Evolutionary conservation across 2,888 invertebrate genomes (phyloP).

Genomic region (Nowickia ferox): DNA sequence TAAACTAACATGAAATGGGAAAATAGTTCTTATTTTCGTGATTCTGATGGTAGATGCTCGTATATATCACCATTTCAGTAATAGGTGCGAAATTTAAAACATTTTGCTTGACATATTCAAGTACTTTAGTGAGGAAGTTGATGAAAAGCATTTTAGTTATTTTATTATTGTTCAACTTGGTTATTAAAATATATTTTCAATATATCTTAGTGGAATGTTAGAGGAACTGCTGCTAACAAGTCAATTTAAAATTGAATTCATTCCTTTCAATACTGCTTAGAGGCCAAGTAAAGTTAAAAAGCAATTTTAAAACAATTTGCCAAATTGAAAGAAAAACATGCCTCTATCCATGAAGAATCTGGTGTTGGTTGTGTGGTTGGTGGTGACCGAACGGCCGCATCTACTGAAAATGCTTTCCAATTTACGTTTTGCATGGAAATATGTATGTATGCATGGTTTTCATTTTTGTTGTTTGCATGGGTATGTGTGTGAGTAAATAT

Average conservation of each 20-base stretch:
- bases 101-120: no score
- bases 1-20: no score
- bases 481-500: slow-evolving; percentile 1
- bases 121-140: no score
- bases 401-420: slow-evolving; percentile 11
- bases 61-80: no score
- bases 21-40: no score
- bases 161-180: no score
- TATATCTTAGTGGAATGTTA: no score
- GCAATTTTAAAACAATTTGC: slow-evolving; percentile 71
- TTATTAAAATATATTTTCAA: no score
- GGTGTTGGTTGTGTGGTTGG: slow-evolving; percentile 21
- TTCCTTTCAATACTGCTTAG: slow-evolving; percentile 28
- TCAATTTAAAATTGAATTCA: not conserved
- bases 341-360: slow-evolving; percentile 48
- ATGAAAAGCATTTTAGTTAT: no score
- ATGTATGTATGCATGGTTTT: not conserved
- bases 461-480: not conserved
- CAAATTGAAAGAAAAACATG: slow-evolving; percentile 71
- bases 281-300: slow-evolving; percentile 55
- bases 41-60: no score
- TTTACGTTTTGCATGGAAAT: slow-evolving; percentile 19
- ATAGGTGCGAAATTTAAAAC: no score
- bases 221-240: not conserved
- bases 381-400: not conserved